Conservation (phyloP, 2,888 invertebrate genomes). For the Coremacera marginata region DNA sequence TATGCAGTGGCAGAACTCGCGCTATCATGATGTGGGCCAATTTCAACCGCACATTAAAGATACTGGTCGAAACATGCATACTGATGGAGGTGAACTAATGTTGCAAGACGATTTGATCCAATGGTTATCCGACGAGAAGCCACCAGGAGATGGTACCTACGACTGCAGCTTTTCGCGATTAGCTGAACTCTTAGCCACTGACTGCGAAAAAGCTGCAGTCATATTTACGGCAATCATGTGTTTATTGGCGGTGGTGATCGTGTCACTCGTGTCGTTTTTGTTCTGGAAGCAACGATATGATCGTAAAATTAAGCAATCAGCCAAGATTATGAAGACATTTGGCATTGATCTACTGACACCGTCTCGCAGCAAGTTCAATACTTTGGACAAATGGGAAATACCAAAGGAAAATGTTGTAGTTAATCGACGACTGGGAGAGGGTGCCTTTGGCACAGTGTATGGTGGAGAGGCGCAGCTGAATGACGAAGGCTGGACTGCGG, state of each 20-base stretch:
- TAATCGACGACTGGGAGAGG: constrained; percentile 87
- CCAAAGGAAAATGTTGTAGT: constrained; percentile 86
- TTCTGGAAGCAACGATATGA: constrained; percentile 79
- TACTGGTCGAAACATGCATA: constrained; percentile 62
- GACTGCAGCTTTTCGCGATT: constrained; percentile 78
- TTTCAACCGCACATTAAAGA: constrained; percentile 72
- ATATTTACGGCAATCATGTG: constrained; percentile 75
- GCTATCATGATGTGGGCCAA: constrained; percentile 71
- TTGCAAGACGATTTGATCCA: constrained; percentile 72
- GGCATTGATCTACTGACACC: constrained; percentile 75
- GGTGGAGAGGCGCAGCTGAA: constrained; percentile 82
- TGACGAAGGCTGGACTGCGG: constrained; percentile 82
- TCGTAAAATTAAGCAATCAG: constrained; percentile 75
- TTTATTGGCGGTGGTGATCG: constrained; percentile 65
- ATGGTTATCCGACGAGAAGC: constrained; percentile 75
- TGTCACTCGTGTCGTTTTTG: constrained; percentile 73
- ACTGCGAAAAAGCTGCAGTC: constrained; percentile 77
- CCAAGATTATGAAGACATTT: constrained; percentile 78
- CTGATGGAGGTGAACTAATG: constrained; percentile 71
- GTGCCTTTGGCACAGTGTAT: constrained; percentile 93
- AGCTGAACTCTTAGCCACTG: constrained; percentile 76
- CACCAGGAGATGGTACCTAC: constrained; percentile 79
- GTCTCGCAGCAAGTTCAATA: constrained; percentile 69
- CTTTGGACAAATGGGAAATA: constrained; percentile 89
- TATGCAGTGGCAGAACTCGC: constrained; percentile 73